These are phyloP conservation scores for Sitophilus oryzae DNA, from an alignment of 1,140 invertebrate species.

Conservation along the genomic window DNA sequence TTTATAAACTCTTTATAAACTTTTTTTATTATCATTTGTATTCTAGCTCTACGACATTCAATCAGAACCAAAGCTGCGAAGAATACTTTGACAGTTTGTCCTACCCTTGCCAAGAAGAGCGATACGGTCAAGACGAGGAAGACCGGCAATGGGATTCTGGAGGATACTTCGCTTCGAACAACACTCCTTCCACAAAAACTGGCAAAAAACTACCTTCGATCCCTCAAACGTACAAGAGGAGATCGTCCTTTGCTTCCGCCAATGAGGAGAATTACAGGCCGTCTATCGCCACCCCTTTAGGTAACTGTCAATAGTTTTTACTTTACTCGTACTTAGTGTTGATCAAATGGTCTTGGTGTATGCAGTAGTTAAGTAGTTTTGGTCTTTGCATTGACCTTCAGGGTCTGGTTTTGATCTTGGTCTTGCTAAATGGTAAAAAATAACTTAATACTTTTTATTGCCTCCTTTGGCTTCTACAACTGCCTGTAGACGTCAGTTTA, in stretches of 20 bases:
- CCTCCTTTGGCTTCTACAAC: no score
- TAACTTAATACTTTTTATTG: no score
- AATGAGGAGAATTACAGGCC: conserved; percentile 25
- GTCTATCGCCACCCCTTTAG: conserved; percentile 32
- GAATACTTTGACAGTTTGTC: conserved; percentile 50
- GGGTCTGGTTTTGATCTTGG: no score
- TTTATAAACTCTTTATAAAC: not conserved
- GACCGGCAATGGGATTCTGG: conserved; percentile 65
- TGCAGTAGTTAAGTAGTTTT: no score
- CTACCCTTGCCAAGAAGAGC: conserved; percentile 49
- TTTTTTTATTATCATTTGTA: not conserved
- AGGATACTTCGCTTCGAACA: conserved; percentile 43
- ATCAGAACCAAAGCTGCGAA: conserved; percentile 40
- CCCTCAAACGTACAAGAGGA: conserved; percentile 42
- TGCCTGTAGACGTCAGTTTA: no score
- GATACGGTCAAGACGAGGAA: conserved; percentile 59
- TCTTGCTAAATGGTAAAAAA: no score
- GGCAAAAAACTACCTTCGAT: conserved; percentile 43
- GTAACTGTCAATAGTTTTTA: no score
- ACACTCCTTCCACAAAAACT: conserved; percentile 40
- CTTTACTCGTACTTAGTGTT: no score
- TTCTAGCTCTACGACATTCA: conserved; percentile 29
- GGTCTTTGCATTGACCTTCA: no score
- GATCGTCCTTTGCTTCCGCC: conserved; percentile 42
- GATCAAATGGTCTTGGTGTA: no score